phyloP scores from a whole-genome alignment of 2,797 vertebrate genomes.

The Graptemys geographica region DNA sequence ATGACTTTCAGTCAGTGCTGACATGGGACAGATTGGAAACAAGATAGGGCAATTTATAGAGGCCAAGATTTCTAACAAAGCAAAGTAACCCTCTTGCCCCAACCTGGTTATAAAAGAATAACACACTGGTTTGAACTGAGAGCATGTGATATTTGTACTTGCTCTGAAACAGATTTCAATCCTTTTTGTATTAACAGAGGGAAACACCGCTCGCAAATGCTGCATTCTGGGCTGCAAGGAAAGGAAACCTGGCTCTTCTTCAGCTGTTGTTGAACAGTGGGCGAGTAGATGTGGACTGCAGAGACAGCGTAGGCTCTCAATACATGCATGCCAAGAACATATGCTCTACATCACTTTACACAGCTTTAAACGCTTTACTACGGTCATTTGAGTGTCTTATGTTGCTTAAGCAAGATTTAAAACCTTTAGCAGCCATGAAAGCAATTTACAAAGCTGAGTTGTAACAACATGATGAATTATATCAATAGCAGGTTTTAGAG shows the following conservation, averaged over 20 bases:
- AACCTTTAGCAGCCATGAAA: slow-evolving; percentile 30
- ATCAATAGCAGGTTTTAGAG: neutral
- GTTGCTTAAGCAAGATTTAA: slow-evolving; percentile 52
- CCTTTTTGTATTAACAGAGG: slow-evolving; percentile 84
- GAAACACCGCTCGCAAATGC: slow-evolving; percentile 98
- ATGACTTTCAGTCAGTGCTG: neutral
- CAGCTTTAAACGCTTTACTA: neutral
- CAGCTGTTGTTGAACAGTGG: slow-evolving; percentile 97
- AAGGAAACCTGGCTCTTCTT: slow-evolving; percentile 95
- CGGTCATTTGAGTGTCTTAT: neutral
- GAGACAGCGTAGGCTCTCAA: slow-evolving; percentile 90
- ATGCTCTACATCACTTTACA: slow-evolving; percentile 70
- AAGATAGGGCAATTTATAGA: neutral
- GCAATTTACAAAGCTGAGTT: neutral
- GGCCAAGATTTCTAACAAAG: neutral
- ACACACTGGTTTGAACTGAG: neutral
- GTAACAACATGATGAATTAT: neutral
- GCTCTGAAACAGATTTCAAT: neutral
- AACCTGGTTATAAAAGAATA: neutral
- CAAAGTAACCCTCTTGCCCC: neutral
- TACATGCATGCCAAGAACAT: slow-evolving; percentile 71
- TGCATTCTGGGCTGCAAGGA: slow-evolving; percentile 96
- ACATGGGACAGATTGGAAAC: slow-evolving; percentile 4
- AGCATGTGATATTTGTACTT: neutral
- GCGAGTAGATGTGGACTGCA: slow-evolving; percentile 96